Evolutionary conservation across 2,113 vertebrate genomes (phyloP).

Genomic region (Sylvietta virens): DNA sequence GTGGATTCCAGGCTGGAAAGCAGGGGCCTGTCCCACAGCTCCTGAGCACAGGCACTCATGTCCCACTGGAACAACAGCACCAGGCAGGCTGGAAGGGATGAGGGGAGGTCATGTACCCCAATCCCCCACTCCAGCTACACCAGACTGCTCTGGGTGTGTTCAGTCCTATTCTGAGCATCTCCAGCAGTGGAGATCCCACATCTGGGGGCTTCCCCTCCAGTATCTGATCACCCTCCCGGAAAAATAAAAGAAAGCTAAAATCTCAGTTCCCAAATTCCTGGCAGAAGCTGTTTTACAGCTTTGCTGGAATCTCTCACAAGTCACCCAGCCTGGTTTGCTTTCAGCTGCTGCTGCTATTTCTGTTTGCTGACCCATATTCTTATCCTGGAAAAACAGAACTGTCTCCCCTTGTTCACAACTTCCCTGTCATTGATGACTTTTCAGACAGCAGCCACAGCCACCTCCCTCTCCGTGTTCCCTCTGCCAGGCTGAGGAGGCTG

Average conservation of each 20-base stretch:
- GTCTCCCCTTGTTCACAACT: background rate
- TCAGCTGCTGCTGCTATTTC: background rate
- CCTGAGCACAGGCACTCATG: rapidly evolving
- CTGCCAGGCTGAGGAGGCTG: background rate
- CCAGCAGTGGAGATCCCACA: background rate
- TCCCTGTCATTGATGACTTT: background rate
- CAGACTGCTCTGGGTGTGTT: background rate
- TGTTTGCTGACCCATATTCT: background rate
- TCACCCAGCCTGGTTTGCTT: background rate
- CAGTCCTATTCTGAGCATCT: background rate
- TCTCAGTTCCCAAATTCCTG: background rate
- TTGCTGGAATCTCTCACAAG: background rate
- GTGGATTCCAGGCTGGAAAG: background rate
- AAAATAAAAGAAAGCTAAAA: background rate
- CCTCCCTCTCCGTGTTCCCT: background rate
- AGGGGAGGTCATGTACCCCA: background rate
- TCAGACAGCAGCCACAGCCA: background rate
- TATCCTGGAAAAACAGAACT: background rate
- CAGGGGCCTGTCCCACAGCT: background rate
- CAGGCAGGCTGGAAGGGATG: rapidly evolving
- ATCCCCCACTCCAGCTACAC: rapidly evolving
- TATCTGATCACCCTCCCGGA: background rate
- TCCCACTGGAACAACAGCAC: rapidly evolving
- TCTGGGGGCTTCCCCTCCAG: background rate
- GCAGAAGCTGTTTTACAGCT: background rate